Base-by-base conservation (phyloP, 2,113 vertebrate genomes). In the Heterocephalus glaber region DNA sequence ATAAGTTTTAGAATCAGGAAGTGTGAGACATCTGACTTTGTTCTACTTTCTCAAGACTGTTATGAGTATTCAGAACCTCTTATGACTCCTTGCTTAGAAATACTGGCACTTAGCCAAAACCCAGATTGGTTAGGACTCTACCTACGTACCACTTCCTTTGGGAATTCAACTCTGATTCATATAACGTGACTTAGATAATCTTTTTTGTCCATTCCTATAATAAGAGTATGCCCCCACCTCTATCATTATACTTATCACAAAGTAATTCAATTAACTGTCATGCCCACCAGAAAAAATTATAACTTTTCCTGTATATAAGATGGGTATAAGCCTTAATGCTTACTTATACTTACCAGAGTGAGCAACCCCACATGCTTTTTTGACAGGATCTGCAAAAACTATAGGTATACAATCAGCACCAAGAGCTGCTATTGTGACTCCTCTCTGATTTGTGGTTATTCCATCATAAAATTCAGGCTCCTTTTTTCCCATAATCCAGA, bases 341-440 rank as follows among this genome's bases (percentile, higher is more conserved):
- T 82, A 80, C 2, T 49, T 28, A 41, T 68, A 93, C 97, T 76
- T 98, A 99, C 99, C 99, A 98, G 99, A 99, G 89, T 99, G 99
- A 97, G 99, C 99, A 65, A 98, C 99, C 63, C 99, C 99, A 0
- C 99, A 99, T 77, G 98, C 99, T 98, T 98, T 99, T 95, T 92
- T 97, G 97, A 99, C 98, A 7, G 99, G 99, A 97, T 99, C 99
- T 82, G 99, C 98, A 92, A 99, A 99, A 79, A 99, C 98, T 93
- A 99, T 95, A 0, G 99, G 99, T 96, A 99, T 99, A 98, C 99
- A 99, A 96, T 99, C 99, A 49, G 99, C 99, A 3, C 99, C 99
- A 0, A 99, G 99, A 77, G 99, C 99, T 1, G 99, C 99, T 82
- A 99, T 91, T 0, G 99, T 99, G 76, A 99, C 96, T 7, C 98